phyloP scores from a whole-genome alignment of 2,113 vertebrate species.

The Pungitius pungitius region DNA sequence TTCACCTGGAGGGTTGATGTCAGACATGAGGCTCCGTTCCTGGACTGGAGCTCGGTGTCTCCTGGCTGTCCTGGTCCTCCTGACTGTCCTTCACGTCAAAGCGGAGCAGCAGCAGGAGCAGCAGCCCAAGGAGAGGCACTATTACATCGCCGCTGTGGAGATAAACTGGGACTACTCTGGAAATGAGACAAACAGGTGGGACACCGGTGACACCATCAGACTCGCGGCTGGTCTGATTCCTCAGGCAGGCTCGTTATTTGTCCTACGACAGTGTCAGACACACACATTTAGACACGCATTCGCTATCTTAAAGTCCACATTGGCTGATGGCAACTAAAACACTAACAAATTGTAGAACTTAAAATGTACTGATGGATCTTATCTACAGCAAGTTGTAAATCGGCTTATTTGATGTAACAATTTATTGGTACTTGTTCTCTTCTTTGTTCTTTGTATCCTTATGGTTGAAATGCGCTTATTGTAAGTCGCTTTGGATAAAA shows the following conservation, averaged over 20 bases:
- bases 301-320: neutral
- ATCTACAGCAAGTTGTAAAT: no score
- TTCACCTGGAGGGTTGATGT: constrained; percentile 32
- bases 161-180: constrained; percentile 79
- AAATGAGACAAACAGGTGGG: constrained; percentile 52
- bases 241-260: neutral
- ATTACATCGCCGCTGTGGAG: constrained; percentile 81
- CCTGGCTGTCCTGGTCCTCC: constrained; percentile 56
- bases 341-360: no score
- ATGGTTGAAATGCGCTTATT: no score
- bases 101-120: constrained; percentile 23
- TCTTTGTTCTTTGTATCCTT: no score
- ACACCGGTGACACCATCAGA: neutral
- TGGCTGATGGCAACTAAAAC: neutral
- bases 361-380: no score
- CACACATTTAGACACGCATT: neutral
- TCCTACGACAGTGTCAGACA: neutral
- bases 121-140: constrained; percentile 70
- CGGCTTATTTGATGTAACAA: no score
- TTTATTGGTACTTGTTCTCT: no score
- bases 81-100: constrained; percentile 31
- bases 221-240: neutral
- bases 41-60: constrained; percentile 36
- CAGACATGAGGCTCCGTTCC: constrained; percentile 72
- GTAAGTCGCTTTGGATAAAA: no score